A percentile compares a stretch with the other conserved stretches of the same genome.
Conservation (phyloP, 2,888 invertebrate species). For the Rhopalosiphum nymphaeae region DNA sequence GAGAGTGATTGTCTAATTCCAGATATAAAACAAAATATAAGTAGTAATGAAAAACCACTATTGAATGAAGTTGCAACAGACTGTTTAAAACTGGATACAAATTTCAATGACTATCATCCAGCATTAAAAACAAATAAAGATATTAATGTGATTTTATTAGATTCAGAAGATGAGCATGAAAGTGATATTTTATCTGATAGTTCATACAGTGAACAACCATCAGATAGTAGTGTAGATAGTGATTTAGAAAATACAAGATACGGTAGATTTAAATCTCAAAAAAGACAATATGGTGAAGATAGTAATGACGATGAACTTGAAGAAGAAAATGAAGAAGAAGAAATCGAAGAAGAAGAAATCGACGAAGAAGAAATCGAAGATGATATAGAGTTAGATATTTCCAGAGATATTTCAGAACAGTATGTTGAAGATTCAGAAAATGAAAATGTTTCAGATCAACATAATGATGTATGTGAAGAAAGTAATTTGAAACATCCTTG, state of each 20-base stretch:
- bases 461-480: not conserved
- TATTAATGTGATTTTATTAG: not conserved
- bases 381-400: not conserved
- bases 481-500: not conserved
- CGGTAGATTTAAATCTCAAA: conserved; percentile 58
- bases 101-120: not conserved
- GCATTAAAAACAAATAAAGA: not conserved
- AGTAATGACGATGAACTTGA: not conserved
- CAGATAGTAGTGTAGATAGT: not conserved
- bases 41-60: not conserved
- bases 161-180: not conserved
- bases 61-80: not conserved
- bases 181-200: not conserved
- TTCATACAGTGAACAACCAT: not conserved
- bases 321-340: not conserved
- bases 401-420: not conserved
- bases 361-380: not conserved
- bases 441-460: not conserved
- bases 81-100: not conserved
- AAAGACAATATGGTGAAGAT: not conserved
- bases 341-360: not conserved
- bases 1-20: not conserved
- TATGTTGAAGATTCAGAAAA: not conserved
- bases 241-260: conserved; percentile 45
- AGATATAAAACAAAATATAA: not conserved